phyloP scores from a whole-genome alignment of 2,888 invertebrate genomes.

The Odontomyia ornata region DNA sequence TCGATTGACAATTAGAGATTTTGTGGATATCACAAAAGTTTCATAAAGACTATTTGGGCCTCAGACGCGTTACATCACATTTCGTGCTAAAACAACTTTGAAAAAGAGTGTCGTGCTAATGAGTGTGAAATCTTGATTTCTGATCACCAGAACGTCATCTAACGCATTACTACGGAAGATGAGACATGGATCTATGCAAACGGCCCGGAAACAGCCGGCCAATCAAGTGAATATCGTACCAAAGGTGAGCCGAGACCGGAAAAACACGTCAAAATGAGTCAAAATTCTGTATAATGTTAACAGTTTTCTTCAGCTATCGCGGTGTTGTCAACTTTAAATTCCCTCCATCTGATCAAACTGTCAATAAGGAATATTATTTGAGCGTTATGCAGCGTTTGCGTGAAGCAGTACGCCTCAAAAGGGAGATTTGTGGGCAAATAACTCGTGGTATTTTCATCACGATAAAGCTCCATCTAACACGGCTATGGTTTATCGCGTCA shows the following conservation, averaged over 20 bases:
- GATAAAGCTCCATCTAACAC: constrained; percentile 2
- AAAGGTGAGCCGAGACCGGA: constrained; percentile 28
- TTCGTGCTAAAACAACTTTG: constrained; percentile 21
- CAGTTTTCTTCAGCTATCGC: constrained; percentile 39
- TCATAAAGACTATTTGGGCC: constrained; percentile 35
- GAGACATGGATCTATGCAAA: constrained; percentile 44
- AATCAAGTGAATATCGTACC: constrained; percentile 20
- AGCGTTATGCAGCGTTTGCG: constrained; percentile 18
- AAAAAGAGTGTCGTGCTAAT: neutral
- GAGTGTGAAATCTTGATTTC: constrained; percentile 26
- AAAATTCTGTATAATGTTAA: constrained; percentile 11
- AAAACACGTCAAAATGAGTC: neutral
- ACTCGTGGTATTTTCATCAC: neutral
- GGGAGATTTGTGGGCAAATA: neutral
- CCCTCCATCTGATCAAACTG: constrained; percentile 13
- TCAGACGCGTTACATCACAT: constrained; percentile 30
- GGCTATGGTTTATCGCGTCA: neutral
- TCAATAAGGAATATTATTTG: constrained; percentile 25
- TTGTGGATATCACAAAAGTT: constrained; percentile 19
- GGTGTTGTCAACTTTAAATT: constrained; percentile 14
- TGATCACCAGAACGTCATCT: neutral
- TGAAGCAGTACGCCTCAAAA: neutral
- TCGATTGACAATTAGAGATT: neutral
- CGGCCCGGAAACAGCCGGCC: constrained; percentile 5
- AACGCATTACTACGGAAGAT: neutral